Percentiles rank a stretch among this genome's conserved stretches.
phyloP scores from a whole-genome alignment of 2,888 invertebrate genomes.

The Nasonovia ribisnigri region DNA sequence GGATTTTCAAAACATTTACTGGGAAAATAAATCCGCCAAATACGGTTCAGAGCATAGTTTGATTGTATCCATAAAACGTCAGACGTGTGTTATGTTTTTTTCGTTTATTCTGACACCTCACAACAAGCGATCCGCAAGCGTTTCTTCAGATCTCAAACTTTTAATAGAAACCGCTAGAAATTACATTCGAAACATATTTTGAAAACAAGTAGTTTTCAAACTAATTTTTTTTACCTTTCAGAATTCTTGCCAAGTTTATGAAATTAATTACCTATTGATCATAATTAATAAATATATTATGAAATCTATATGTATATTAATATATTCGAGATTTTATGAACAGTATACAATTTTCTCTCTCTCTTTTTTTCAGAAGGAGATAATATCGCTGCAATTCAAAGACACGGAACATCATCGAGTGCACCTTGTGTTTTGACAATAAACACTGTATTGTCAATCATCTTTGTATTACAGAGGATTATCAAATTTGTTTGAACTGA shows the following conservation, averaged over 20 bases:
- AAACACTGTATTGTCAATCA: background rate
- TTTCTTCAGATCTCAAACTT: constrained; percentile 19
- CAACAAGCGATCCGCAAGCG: constrained; percentile 3
- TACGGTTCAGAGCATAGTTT: constrained; percentile 53
- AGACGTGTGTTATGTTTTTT: constrained; percentile 36
- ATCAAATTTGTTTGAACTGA: background rate
- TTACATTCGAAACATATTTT: background rate
- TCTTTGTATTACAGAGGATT: constrained; percentile 21
- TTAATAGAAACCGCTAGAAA: constrained; percentile 33
- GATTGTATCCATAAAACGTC: constrained; percentile 48
- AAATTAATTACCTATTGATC: background rate
- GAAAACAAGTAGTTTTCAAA: background rate
- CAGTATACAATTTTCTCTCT: background rate
- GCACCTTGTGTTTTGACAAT: background rate
- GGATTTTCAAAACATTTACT: constrained; percentile 27
- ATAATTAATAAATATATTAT: background rate
- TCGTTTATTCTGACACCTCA: constrained; percentile 32
- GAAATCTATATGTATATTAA: background rate
- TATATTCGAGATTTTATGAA: background rate
- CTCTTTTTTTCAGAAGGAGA: constrained; percentile 67
- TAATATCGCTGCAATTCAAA: constrained; percentile 67
- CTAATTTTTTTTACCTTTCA: background rate
- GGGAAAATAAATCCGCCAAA: constrained; percentile 41
- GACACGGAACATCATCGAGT: constrained; percentile 67
- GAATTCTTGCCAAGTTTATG: background rate